Base-by-base conservation (phyloP, 1,140 invertebrate species). In the Brachionus angularis region DNA sequence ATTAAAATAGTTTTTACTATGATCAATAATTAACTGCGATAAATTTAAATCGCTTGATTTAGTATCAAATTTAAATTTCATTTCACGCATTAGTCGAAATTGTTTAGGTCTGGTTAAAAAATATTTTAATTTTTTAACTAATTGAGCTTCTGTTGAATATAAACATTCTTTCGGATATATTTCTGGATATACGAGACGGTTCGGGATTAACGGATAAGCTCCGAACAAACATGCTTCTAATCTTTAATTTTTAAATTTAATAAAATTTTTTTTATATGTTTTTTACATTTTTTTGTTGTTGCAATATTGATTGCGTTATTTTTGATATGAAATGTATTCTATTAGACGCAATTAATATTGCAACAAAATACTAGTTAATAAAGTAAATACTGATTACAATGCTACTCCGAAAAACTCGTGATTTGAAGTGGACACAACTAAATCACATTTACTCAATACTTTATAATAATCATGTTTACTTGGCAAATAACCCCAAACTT, bases 371-470 rank as follows among this genome's bases (percentile, higher is more conserved):
- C 4, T 14, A 46, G 73, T 61, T 73, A 52, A 78, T 82, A 80
- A 81, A 86, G 25, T 39, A 16, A 39, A 58, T 3, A 7, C 4
- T 14, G 14, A 5, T 42, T 42, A 58, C 86, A 89, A 87, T 18
- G 88, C 83, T 25, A 89, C 87, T 46, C 88, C 88, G 79, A 87
- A 89, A 77, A 89, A 89, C 78, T 89, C 88, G 80, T 89, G 88
- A 27, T 84, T 80, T 1, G 88, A 86, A n/a, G 88, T 89, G 0
- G 88, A 89, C 12, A 89, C 81, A 25, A 85, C 86, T 71, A 89
- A 82, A 79, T 89, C 85, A 33, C 84, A 81, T 1, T 77, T 74
- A 1, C 77, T 61, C 52, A 89, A 76, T 12, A 86, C 77, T 47
- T 82, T 75, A 49, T 83, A 84, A 78, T 88, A 89, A 16, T 86